A percentile compares a stretch with the other conserved stretches of the same genome.
These are phyloP conservation scores for Drosophila planitibia DNA, from an alignment of 2,888 invertebrate genomes.

Conservation along the genomic window DNA sequence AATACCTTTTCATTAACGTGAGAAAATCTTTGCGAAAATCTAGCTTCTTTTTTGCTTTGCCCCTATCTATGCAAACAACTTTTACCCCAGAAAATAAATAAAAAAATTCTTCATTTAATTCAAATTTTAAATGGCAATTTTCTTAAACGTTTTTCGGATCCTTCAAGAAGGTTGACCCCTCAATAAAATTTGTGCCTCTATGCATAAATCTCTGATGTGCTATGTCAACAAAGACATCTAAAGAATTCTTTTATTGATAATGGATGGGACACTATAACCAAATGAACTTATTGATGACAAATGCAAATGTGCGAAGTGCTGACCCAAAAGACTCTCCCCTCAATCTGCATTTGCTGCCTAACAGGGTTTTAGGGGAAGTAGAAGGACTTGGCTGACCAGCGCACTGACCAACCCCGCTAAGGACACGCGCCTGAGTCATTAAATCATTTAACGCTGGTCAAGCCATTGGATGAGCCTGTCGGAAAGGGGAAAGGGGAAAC, in stretches of 20 bases:
- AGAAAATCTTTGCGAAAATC: conserved; percentile 32
- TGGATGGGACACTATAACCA: conserved; percentile 19
- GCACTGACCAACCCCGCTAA: conserved; percentile 40
- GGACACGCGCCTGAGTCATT: conserved; percentile 65
- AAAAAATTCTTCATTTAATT: conserved; percentile 14
- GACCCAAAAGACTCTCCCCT: neutral
- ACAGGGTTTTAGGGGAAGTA: conserved; percentile 21
- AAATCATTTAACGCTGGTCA: conserved; percentile 49
- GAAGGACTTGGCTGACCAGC: conserved; percentile 30
- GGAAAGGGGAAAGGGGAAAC: neutral
- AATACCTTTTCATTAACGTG: conserved; percentile 7
- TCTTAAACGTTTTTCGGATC: neutral
- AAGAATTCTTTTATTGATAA: neutral
- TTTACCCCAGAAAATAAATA: conserved; percentile 22
- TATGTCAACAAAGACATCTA: conserved; percentile 26
- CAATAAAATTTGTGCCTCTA: conserved; percentile 9
- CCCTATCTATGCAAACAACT: conserved; percentile 20
- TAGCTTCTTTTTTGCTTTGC: neutral
- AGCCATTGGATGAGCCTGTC: conserved; percentile 19
- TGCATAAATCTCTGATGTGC: conserved; percentile 28
- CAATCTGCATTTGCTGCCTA: neutral
- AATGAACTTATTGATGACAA: conserved; percentile 32
- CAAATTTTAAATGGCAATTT: conserved; percentile 4
- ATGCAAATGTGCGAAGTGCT: conserved; percentile 60
- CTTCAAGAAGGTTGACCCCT: neutral